Percentiles rank a stretch among this genome's conserved stretches.
These are phyloP conservation scores for Chaetodon trifasciatus DNA, from an alignment of 2,797 vertebrate species.

Conservation along the genomic window DNA sequence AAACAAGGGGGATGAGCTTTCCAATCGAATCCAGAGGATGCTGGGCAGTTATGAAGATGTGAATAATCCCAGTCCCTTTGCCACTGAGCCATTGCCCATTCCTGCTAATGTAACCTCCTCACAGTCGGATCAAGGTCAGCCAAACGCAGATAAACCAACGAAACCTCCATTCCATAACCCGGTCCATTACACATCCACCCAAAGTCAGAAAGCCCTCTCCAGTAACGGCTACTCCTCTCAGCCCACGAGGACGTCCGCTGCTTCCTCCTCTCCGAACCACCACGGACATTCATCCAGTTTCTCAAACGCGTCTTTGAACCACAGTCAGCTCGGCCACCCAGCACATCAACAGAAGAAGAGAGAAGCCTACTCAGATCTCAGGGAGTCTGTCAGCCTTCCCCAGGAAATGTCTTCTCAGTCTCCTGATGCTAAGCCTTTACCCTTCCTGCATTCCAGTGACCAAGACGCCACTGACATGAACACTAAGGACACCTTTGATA, in stretches of 20 bases:
- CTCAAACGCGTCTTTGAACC: constrained; percentile 56
- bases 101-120: constrained; percentile 68
- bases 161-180: constrained; percentile 81
- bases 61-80: constrained; percentile 79
- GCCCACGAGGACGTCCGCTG: constrained; percentile 73
- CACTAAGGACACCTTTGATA: constrained; percentile 76
- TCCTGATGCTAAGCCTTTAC: constrained; percentile 83
- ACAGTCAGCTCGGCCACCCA: constrained; percentile 44
- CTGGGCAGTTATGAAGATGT: constrained; percentile 95
- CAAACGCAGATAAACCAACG: constrained; percentile 77
- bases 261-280: constrained; percentile 65
- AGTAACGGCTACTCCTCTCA: constrained; percentile 70
- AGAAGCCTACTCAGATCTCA: constrained; percentile 74
- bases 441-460: constrained; percentile 89
- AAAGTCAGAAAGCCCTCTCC: constrained; percentile 65
- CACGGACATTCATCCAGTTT: constrained; percentile 68
- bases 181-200: constrained; percentile 62
- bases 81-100: constrained; percentile 70
- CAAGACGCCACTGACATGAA: constrained; percentile 75
- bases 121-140: constrained; percentile 71
- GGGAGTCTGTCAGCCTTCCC: constrained; percentile 71
- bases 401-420: constrained; percentile 83
- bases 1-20: constrained; percentile 93
- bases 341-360: constrained; percentile 65
- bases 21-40: constrained; percentile 93